Evolutionary conservation across 2,797 vertebrate species (phyloP), one percentile per base, ranked within the genome.

Genomic region (Alcedo quadribrachys): DNA sequence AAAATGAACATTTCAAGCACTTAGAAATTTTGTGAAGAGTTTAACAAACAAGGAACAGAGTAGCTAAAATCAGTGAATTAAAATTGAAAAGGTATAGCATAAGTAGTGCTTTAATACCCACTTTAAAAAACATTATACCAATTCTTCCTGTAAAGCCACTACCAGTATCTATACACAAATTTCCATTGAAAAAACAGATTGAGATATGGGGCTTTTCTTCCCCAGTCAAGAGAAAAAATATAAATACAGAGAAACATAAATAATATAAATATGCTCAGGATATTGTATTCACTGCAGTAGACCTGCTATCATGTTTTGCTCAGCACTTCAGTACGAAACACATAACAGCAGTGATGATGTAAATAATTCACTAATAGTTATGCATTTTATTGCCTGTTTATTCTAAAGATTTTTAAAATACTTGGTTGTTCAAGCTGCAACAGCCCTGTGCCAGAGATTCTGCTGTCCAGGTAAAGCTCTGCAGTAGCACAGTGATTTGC

Each of bases 1-100:
- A 94, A 97, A 54, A 83, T 50, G 4, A 82, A 65, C 11, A 86
- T 73, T 93, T 73, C 9, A 82, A 90, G 43, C 20, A 71, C 28
- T 89, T 37, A 76, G 54, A 90, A 73, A 45, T 20, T 42, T 7
- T 11, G 1, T 53, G 86, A n/a, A 86, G 42, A 17, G 20, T 51
- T 45, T 37, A 89, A 61, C 20, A 71, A 75, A 33, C 22, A 77
- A 87, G 45, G 8, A 79, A 85, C 8, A 48, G 13, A 82, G 30
- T 17, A 92, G 32, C 17, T 79, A 81, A 66, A 71, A 78, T 17
- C 4, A 80, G 10, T 53, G 70, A 70, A 77, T 25, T 71, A 37
- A 68, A 85, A 68, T 33, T 77, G n/a, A 77, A 58, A 15, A 32
- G 2, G 17, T 75, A 61, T 61, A 67, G 1, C 12, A 33, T 15